Conservation (phyloP, 2,888 invertebrate species). For the Cheiracanthium punctorium region DNA sequence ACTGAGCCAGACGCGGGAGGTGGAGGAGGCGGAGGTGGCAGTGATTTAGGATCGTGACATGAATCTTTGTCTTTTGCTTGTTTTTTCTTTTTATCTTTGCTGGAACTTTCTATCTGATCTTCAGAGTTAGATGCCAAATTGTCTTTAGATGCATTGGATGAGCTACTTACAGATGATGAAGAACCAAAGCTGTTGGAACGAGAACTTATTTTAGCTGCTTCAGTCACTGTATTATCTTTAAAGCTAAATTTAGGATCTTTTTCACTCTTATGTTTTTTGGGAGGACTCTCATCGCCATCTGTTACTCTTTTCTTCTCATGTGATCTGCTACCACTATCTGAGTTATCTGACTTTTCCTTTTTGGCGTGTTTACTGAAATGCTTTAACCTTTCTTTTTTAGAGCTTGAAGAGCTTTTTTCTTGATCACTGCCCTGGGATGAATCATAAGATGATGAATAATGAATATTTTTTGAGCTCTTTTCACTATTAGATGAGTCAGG, state of each 20-base stretch:
- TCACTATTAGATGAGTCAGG: conserved; percentile 4
- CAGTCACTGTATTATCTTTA: background rate
- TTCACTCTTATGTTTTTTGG: conserved; percentile 24
- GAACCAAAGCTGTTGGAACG: conserved; percentile 54
- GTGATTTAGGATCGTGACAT: conserved; percentile 14
- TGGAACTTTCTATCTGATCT: conserved; percentile 40
- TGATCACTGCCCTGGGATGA: conserved; percentile 60
- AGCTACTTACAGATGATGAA: conserved; percentile 41
- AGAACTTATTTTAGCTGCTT: conserved; percentile 40
- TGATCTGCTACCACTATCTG: background rate
- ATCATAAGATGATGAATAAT: conserved; percentile 54
- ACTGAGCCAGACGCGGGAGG: conserved; percentile 28
- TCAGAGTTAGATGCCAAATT: conserved; percentile 17
- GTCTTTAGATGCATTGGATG: conserved; percentile 25
- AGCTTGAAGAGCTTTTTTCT: conserved; percentile 14
- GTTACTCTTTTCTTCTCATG: conserved; percentile 6
- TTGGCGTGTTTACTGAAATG: conserved; percentile 52
- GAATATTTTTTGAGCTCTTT: conserved; percentile 27
- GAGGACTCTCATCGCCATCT: conserved; percentile 3
- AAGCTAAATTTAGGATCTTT: conserved; percentile 3
- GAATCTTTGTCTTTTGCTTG: conserved; percentile 1
- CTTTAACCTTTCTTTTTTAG: conserved; percentile 33
- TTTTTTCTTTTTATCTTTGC: conserved; percentile 36
- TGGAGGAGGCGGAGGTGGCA: conserved; percentile 39
- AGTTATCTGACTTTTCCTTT: conserved; percentile 23